Evolutionary conservation across 2,113 vertebrate species (phyloP), one percentile per base, ranked within the genome.

Genomic region (Cephalopterus ornatus): DNA sequence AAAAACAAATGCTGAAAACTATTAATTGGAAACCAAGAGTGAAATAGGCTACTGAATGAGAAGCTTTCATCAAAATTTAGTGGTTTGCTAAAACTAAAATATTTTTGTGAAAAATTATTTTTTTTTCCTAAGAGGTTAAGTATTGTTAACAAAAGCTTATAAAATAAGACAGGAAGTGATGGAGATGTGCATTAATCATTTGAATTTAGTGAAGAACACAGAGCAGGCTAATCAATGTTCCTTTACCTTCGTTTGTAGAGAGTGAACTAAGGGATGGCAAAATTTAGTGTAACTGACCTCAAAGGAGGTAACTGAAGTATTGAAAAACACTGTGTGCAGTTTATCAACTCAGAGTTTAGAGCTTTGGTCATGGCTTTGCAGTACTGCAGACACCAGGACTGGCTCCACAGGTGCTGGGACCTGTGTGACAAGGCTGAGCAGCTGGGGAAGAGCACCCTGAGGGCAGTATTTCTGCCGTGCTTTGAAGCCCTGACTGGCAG

Each of bases 401-500:
- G 50, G 23, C 41, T 63, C 52, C 33, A 13, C 19, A 21, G 50
- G 35, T 50, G 39, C 76, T 62, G 50, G 21, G 21, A 18, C 14
- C 33, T 70, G 21, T 47, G 46, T 44, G 78, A 35, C 63, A 33
- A 77, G 68, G 81, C 53, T 59, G 49, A 87, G 20, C 12, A n/a
- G 39, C 28, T 46, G 49, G 14, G 24, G 9, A 37, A 63, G 42
- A 68, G 47, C 8, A 24, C 24, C n/a, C 30, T 35, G 21, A 14
- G 14, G 14, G 24, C 27, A 32, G 17, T 32, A 35, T 49, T 82
- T 78, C 56, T 75, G 24, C n/a, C 0, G 0, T 56, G 32, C 42
- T 73, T 62, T 56, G 82, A 53, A 74, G 35, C 37, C 41, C 14
- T 2, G 8, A 17, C 22, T 23, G 50, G 37, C 23, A 1, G 1